Percentiles rank a stretch among this genome's conserved stretches.
Evolutionary conservation across 2,888 invertebrate genomes (phyloP).

Genomic region (Ellobium chinense): DNA sequence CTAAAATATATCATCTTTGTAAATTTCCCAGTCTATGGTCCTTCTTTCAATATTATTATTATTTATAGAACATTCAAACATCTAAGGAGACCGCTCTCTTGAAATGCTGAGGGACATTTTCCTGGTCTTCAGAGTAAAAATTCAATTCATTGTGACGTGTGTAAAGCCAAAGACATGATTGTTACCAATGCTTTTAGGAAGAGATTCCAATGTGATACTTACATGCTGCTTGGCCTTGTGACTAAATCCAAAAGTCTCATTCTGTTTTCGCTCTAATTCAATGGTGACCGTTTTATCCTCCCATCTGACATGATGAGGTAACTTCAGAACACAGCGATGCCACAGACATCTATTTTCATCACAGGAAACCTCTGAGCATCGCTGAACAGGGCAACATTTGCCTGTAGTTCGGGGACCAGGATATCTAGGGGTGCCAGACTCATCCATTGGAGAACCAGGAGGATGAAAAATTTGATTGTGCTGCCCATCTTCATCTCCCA

Average conservation of each 20-base stretch:
- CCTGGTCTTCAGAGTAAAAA: too few relatives aligned
- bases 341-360: slow-evolving; percentile 27
- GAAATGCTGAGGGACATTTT: too few relatives aligned
- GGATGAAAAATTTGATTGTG: neutral
- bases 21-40: too few relatives aligned
- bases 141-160: too few relatives aligned
- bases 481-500: slow-evolving; percentile 26
- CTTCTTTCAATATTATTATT: too few relatives aligned
- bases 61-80: too few relatives aligned
- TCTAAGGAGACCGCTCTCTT: too few relatives aligned
- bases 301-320: slow-evolving; percentile 33
- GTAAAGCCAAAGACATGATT: too few relatives aligned
- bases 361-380: slow-evolving; percentile 21
- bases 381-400: neutral
- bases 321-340: slow-evolving; percentile 38
- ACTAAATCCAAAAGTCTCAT: slow-evolving; percentile 22
- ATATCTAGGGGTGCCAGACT: neutral
- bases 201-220: too few relatives aligned
- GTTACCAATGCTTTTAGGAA: too few relatives aligned
- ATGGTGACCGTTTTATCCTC: slow-evolving; percentile 25
- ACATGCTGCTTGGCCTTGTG: slow-evolving; percentile 38
- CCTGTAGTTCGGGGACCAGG: neutral
- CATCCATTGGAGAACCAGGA: neutral
- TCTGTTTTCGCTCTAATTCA: neutral
- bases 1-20: too few relatives aligned